Percentiles rank a stretch among this genome's conserved stretches.
Conservation (phyloP, 2,113 vertebrate species). For the Eleginops maclovinus region DNA sequence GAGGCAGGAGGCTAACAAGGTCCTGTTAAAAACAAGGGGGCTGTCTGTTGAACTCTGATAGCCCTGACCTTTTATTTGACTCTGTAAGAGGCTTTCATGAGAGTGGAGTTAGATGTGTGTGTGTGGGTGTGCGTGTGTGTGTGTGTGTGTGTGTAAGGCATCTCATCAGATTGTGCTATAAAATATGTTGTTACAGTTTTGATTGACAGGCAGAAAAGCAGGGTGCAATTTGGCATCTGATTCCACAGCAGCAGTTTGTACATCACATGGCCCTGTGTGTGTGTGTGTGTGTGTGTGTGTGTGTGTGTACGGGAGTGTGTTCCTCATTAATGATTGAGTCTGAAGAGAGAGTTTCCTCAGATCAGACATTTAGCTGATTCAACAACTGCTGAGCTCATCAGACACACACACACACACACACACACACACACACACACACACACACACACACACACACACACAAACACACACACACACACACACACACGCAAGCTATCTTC, state of each 20-base stretch:
- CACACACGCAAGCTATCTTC: conserved; percentile 34
- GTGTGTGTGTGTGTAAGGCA: background rate
- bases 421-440: background rate
- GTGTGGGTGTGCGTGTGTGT: background rate
- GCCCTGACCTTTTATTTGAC: conserved; percentile 52
- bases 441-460: background rate
- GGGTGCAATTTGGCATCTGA: conserved; percentile 45
- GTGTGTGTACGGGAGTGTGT: background rate
- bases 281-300: conserved; percentile 4
- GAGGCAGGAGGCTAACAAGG: conserved; percentile 60
- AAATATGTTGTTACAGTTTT: conserved; percentile 32
- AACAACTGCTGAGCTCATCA: conserved; percentile 62
- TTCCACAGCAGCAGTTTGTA: conserved; percentile 40
- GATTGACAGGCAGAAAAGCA: conserved; percentile 51
- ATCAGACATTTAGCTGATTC: conserved; percentile 70
- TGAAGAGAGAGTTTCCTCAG: conserved; percentile 48
- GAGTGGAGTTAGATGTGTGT: background rate
- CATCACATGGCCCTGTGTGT: background rate
- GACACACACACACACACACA: background rate
- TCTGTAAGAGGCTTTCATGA: conserved; percentile 33
- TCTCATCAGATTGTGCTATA: conserved; percentile 25
- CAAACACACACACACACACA: conserved; percentile 9
- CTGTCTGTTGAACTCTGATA: conserved; percentile 60
- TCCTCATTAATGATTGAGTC: conserved; percentile 68
- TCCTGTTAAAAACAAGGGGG: conserved; percentile 57